These are phyloP conservation scores for Podabrus alpinus DNA, from an alignment of 2,888 invertebrate genomes.

Conservation along the genomic window DNA sequence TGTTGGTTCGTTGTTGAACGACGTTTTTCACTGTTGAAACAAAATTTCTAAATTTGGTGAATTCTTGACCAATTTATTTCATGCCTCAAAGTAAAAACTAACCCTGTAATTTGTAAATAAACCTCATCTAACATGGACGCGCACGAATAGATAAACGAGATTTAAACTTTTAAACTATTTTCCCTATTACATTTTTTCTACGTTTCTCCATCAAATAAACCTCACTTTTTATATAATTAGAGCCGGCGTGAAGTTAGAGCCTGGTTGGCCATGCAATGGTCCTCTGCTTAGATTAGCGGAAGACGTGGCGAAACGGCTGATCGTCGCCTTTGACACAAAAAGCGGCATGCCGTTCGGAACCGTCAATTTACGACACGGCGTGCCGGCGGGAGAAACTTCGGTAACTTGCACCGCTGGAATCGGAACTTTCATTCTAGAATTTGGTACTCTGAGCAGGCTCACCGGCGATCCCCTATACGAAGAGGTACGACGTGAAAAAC, in stretches of 20 bases:
- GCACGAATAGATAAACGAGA: too few relatives aligned
- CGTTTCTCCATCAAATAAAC: too few relatives aligned
- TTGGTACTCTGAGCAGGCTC: constrained; percentile 89
- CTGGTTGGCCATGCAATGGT: constrained; percentile 98
- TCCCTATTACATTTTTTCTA: too few relatives aligned
- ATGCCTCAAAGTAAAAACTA: too few relatives aligned
- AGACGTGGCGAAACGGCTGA: constrained; percentile 87
- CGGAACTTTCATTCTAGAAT: constrained; percentile 95
- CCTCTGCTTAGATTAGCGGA: constrained; percentile 91
- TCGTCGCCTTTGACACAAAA: constrained; percentile 88
- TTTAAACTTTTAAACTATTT: too few relatives aligned
- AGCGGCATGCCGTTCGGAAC: constrained; percentile 99
- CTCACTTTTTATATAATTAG: constrained; percentile 51
- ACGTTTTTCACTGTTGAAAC: too few relatives aligned
- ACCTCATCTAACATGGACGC: too few relatives aligned
- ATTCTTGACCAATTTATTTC: too few relatives aligned
- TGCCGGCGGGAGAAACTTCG: constrained; percentile 92
- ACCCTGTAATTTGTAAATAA: too few relatives aligned
- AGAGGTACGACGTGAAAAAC: constrained; percentile 63
- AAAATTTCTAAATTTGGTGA: too few relatives aligned
- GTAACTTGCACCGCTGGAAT: constrained; percentile 98
- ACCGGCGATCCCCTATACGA: constrained; percentile 96
- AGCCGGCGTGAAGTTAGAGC: constrained; percentile 79
- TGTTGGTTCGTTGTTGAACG: too few relatives aligned
- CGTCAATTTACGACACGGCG: constrained; percentile 87